phyloP scores from a whole-genome alignment of 2,113 vertebrate genomes.

The Xenopus borealis region DNA sequence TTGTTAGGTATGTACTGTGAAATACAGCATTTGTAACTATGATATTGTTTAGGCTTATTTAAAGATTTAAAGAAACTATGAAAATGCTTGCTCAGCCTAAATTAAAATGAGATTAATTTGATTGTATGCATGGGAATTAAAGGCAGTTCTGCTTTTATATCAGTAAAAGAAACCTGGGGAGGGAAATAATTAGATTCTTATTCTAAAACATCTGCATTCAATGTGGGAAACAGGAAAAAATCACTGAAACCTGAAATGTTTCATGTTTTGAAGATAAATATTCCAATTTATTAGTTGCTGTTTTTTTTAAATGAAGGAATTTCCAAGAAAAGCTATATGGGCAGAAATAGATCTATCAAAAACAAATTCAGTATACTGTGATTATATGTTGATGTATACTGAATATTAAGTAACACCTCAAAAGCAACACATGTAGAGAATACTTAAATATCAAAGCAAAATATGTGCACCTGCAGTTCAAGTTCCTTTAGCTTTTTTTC shows the following conservation, averaged over 20 bases:
- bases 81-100: background rate
- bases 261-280: too few species aligned
- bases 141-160: background rate
- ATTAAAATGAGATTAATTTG: background rate
- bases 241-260: too few species aligned
- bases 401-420: slow-evolving; percentile 21
- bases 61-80: too few species aligned
- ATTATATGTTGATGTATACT: background rate
- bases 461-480: slow-evolving; percentile 12
- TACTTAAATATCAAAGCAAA: slow-evolving; percentile 33
- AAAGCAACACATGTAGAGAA: background rate
- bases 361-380: background rate
- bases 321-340: background rate
- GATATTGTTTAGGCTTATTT: too few species aligned
- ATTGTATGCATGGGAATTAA: background rate
- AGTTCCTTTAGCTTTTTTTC: background rate
- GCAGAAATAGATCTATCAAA: background rate
- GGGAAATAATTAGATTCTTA: background rate
- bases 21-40: too few species aligned
- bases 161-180: background rate
- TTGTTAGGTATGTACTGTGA: too few species aligned
- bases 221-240: background rate
- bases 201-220: background rate
- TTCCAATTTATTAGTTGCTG: background rate
- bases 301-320: background rate